These are phyloP conservation scores for Pseudopleuronectes americanus DNA, from an alignment of 2,797 vertebrate genomes.

Conservation along the genomic window DNA sequence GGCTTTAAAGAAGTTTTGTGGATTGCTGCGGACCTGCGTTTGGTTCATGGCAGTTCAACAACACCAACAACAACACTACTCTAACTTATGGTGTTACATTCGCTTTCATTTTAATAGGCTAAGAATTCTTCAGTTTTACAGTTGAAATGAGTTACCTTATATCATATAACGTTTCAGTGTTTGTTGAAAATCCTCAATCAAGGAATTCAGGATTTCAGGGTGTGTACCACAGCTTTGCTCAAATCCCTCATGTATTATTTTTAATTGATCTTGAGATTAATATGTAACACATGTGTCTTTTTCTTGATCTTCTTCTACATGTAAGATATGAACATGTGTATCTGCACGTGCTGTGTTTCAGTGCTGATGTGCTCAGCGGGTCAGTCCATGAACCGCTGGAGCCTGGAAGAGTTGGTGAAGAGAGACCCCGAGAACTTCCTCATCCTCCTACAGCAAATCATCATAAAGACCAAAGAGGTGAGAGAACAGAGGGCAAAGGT, in stretches of 20 bases:
- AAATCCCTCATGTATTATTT: no score
- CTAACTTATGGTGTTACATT: neutral
- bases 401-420: conserved; percentile 95
- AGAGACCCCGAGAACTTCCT: conserved; percentile 93
- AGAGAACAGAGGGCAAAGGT: conserved; percentile 34
- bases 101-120: neutral
- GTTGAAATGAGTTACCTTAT: no score
- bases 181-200: no score
- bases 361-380: conserved; percentile 82
- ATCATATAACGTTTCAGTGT: no score
- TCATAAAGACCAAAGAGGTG: conserved; percentile 92
- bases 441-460: conserved; percentile 94
- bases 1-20: neutral
- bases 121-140: neutral
- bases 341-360: conserved; percentile 48
- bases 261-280: no score
- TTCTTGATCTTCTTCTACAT: neutral
- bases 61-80: neutral
- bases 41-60: no score
- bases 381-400: conserved; percentile 97
- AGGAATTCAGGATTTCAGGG: no score
- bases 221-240: no score
- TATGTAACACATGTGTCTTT: no score
- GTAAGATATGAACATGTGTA: neutral
- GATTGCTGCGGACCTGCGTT: neutral